Percentiles rank a stretch among this genome's conserved stretches.
These are phyloP conservation scores for Patiria pectinifera DNA, from an alignment of 53 echinoderm and acorn worm genomes.

Conservation along the genomic window DNA sequence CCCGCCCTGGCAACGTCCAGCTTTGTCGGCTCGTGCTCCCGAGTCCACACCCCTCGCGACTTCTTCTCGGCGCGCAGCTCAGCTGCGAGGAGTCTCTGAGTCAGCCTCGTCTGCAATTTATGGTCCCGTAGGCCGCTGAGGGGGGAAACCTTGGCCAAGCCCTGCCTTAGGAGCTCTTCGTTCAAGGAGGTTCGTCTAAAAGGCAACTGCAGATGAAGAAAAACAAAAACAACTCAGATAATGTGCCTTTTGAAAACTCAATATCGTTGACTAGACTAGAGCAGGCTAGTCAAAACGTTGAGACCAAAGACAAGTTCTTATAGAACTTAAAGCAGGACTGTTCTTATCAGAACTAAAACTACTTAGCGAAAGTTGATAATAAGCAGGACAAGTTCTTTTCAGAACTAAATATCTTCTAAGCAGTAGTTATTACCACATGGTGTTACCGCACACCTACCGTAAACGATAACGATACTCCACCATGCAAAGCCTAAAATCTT, in stretches of 20 bases:
- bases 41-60: slow-evolving; percentile 33
- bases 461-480: too few relatives aligned
- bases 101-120: neutral
- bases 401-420: too few relatives aligned
- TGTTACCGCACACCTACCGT: too few relatives aligned
- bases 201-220: neutral
- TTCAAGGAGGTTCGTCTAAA: slow-evolving; percentile 19
- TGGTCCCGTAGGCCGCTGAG: slow-evolving; percentile 2
- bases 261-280: too few relatives aligned
- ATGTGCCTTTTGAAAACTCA: neutral
- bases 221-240: neutral
- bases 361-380: too few relatives aligned
- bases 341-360: too few relatives aligned
- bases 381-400: too few relatives aligned
- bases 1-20: neutral
- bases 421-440: too few relatives aligned
- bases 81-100: slow-evolving; percentile 28
- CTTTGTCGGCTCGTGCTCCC: neutral
- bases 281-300: too few relatives aligned
- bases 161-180: slow-evolving; percentile 34
- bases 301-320: too few relatives aligned
- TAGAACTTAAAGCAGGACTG: too few relatives aligned
- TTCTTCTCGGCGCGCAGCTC: slow-evolving; percentile 48
- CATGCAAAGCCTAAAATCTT: too few relatives aligned
- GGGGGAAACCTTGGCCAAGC: slow-evolving; percentile 37